phyloP scores from a whole-genome alignment of 2,888 invertebrate species.

The Drepanosiphum platanoidis region DNA sequence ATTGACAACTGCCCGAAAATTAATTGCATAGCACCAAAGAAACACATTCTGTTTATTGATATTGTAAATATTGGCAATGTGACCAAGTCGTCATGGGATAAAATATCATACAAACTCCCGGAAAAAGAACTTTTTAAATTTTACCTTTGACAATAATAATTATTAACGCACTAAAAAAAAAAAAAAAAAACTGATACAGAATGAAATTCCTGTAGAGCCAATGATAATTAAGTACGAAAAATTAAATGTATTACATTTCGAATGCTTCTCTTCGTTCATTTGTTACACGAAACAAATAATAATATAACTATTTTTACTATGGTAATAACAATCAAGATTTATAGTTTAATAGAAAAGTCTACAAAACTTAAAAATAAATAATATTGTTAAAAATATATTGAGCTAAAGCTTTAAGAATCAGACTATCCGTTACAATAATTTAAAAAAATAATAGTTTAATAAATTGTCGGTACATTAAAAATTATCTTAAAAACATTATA shows the following conservation, averaged over 20 bases:
- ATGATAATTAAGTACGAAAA: neutral
- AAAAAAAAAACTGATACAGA: too few species aligned
- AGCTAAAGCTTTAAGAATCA: constrained; percentile 37
- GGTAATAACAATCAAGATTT: neutral
- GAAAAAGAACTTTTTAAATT: too few species aligned
- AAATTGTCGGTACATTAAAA: neutral
- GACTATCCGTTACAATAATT: constrained; percentile 43
- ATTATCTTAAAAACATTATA: neutral
- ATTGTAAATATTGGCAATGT: too few species aligned
- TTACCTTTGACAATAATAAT: too few species aligned
- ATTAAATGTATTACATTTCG: neutral
- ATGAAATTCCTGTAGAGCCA: neutral
- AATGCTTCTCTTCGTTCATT: neutral
- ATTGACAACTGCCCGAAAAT: too few species aligned
- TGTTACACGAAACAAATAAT: neutral
- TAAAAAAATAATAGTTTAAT: constrained; percentile 7
- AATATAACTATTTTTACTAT: neutral
- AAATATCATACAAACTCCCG: too few species aligned
- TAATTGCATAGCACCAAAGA: too few species aligned
- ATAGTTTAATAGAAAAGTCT: neutral
- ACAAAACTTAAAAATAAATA: neutral
- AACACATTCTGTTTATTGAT: too few species aligned
- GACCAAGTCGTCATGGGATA: too few species aligned
- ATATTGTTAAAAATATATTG: constrained; percentile 35
- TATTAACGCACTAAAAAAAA: too few species aligned